Percentiles rank a stretch among this genome's conserved stretches.
Conservation (phyloP, 2,113 vertebrate species). For the Apaloderma vittatum region DNA sequence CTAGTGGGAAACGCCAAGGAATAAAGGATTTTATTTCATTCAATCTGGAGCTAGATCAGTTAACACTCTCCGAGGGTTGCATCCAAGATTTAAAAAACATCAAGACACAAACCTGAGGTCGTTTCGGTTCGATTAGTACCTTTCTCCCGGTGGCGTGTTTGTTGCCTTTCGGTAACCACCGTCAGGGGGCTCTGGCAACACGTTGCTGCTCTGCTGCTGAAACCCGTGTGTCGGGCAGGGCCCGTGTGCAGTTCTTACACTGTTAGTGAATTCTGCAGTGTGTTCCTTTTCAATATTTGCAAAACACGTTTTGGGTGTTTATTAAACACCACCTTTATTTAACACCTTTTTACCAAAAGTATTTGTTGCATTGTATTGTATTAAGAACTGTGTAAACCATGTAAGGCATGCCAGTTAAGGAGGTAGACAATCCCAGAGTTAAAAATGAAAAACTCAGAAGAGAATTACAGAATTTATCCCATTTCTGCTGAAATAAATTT, state of each 20-base stretch:
- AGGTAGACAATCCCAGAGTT: neutral
- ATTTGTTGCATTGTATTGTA: neutral
- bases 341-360: neutral
- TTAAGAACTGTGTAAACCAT: neutral
- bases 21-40: neutral
- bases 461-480: neutral
- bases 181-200: rapidly evolving
- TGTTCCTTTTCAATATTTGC: neutral
- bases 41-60: neutral
- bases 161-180: neutral
- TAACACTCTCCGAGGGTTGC: neutral
- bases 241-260: neutral
- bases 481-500: neutral
- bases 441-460: neutral
- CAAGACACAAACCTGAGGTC: neutral
- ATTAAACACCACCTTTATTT: neutral
- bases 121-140: neutral
- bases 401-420: neutral
- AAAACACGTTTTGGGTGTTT: neutral
- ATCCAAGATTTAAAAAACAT: neutral
- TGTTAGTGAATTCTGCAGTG: neutral
- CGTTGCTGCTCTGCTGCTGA: neutral
- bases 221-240: neutral
- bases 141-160: neutral
- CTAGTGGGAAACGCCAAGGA: neutral